Evolutionary conservation across 1,140 invertebrate genomes (phyloP).

Genomic region (Drosophila insularis): DNA sequence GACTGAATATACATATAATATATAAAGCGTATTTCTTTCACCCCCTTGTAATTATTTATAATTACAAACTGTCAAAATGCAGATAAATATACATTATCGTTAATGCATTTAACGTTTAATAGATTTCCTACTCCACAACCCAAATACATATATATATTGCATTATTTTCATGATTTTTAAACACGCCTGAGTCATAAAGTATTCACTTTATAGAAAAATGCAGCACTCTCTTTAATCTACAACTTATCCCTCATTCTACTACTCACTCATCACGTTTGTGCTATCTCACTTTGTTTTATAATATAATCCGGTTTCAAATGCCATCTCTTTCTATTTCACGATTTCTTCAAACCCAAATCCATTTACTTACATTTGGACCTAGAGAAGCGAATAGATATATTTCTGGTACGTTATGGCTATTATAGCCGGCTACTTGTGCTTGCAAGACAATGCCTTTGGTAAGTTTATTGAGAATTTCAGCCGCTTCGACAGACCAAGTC

Average conservation of each 20-base stretch:
- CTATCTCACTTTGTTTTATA: neutral
- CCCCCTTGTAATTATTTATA: too few relatives aligned
- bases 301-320: neutral
- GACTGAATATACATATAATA: too few relatives aligned
- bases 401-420: conserved; percentile 89
- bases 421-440: conserved; percentile 93
- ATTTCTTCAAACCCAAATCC: neutral
- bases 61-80: too few relatives aligned
- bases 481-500: conserved; percentile 90
- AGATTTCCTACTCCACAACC: too few relatives aligned
- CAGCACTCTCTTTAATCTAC: neutral
- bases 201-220: too few relatives aligned
- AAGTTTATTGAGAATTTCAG: conserved; percentile 88
- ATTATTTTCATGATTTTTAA: too few relatives aligned
- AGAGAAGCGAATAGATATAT: conserved; percentile 90
- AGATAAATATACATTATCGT: too few relatives aligned
- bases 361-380: conserved; percentile 86
- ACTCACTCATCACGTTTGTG: neutral
- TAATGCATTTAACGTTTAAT: too few relatives aligned
- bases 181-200: too few relatives aligned
- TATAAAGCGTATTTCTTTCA: too few relatives aligned
- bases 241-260: neutral
- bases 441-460: conserved; percentile 91
- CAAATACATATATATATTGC: too few relatives aligned
- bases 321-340: conserved; percentile 40